These are phyloP conservation scores for Germaria angustata DNA, from an alignment of 2,888 invertebrate genomes.

Conservation along the genomic window DNA sequence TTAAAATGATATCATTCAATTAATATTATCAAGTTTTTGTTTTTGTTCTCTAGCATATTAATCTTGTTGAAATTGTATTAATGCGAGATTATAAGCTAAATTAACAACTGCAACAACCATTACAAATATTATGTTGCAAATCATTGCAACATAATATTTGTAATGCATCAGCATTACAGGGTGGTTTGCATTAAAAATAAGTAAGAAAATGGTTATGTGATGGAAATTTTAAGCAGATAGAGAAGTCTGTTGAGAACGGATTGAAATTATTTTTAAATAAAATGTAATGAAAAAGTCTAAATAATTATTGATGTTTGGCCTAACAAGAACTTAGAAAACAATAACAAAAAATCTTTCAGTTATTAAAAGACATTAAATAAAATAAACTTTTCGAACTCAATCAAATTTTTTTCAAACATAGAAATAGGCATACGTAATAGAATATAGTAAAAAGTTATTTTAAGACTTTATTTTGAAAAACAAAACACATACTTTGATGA, in stretches of 20 bases:
- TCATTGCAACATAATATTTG: no score
- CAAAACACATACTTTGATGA: no score
- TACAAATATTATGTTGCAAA: slow-evolving; percentile 12
- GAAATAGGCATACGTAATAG: no score
- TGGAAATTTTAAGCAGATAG: slow-evolving; percentile 11
- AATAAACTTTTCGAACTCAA: no score
- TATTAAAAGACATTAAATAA: background rate
- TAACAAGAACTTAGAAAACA: background rate
- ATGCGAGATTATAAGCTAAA: slow-evolving; percentile 48
- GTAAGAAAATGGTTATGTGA: background rate
- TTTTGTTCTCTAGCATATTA: slow-evolving; percentile 8
- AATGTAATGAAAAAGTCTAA: background rate
- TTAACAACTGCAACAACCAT: slow-evolving; percentile 18
- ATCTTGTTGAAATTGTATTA: slow-evolving; percentile 48
- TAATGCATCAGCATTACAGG: slow-evolving; percentile 13
- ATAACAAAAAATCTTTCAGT: background rate
- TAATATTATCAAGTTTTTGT: slow-evolving; percentile 6
- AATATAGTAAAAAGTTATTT: no score
- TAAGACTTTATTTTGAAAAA: no score
- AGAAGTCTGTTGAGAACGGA: slow-evolving; percentile 29
- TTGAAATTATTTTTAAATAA: slow-evolving; percentile 9
- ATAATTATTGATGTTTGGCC: background rate
- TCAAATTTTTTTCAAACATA: background rate
- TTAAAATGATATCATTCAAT: slow-evolving; percentile 21
- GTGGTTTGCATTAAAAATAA: slow-evolving; percentile 1